Evolutionary conservation across 2,888 invertebrate genomes (phyloP).

Genomic region (Dasypogon diadema): DNA sequence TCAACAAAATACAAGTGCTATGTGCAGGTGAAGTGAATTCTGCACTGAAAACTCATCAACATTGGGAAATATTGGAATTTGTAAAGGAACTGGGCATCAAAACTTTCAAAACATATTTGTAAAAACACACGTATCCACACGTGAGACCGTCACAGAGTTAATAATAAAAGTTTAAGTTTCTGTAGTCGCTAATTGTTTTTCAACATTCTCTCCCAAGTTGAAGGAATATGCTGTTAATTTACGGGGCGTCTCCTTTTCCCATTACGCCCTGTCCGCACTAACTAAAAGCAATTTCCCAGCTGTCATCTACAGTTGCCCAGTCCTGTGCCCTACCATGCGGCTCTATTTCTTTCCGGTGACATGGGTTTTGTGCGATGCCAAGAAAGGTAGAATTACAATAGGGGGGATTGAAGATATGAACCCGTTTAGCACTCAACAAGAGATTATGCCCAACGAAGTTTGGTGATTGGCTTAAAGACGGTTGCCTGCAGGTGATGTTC

Average conservation of each 20-base stretch:
- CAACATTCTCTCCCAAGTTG: neutral
- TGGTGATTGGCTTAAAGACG: neutral
- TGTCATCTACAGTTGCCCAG: constrained; percentile 52
- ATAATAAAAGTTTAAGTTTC: neutral
- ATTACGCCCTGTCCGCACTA: constrained; percentile 44
- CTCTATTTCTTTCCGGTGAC: constrained; percentile 53
- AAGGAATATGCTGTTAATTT: constrained; percentile 28
- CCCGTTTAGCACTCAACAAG: constrained; percentile 39
- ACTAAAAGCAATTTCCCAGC: constrained; percentile 56
- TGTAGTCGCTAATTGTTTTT: constrained; percentile 16
- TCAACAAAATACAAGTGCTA: too few relatives aligned
- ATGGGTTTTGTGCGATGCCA: constrained; percentile 52
- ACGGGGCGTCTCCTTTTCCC: constrained; percentile 9
- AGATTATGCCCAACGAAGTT: neutral
- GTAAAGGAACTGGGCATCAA: too few relatives aligned
- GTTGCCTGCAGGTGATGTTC: neutral
- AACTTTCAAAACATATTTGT: too few relatives aligned
- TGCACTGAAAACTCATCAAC: too few relatives aligned
- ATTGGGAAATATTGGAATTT: too few relatives aligned
- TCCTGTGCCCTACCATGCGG: constrained; percentile 10
- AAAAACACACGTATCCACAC: too few relatives aligned
- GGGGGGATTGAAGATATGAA: constrained; percentile 25
- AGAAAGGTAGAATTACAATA: constrained; percentile 48
- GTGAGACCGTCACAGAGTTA: too few relatives aligned
- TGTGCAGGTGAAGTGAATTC: too few relatives aligned